Evolutionary conservation across 2,113 vertebrate genomes (phyloP).

Genomic region (Entomyzon cyanotis): DNA sequence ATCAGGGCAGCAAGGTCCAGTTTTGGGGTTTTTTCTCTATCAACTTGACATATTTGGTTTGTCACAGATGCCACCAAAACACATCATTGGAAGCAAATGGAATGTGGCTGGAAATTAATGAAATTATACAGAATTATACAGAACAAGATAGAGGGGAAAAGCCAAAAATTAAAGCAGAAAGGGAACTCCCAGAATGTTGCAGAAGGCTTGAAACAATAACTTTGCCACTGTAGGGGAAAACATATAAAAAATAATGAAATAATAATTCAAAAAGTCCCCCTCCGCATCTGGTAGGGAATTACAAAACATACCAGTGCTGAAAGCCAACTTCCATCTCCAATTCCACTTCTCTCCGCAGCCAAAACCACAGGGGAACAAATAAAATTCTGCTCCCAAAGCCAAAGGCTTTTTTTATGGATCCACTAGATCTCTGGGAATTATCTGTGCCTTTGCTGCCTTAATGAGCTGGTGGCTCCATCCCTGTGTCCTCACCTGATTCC

Average conservation of each 20-base stretch:
- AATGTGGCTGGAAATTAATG: neutral
- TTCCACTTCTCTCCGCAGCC: neutral
- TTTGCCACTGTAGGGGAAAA: neutral
- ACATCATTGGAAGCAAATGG: neutral
- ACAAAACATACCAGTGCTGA: neutral
- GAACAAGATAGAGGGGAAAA: neutral
- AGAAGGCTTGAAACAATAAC: neutral
- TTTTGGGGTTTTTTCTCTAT: no score
- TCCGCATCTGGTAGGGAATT: slow-evolving; percentile 2
- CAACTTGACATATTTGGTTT: neutral
- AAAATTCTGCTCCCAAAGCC: neutral
- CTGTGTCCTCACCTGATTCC: neutral
- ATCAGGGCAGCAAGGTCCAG: neutral
- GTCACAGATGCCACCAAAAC: neutral
- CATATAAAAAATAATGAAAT: neutral
- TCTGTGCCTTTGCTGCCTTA: neutral
- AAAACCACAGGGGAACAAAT: slow-evolving; percentile 9
- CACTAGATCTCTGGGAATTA: neutral
- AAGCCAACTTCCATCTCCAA: neutral
- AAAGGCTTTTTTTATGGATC: neutral
- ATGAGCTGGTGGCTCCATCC: neutral
- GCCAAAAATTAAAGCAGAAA: neutral
- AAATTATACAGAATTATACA: neutral
- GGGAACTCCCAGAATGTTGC: neutral
- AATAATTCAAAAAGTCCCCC: neutral